A percentile compares a stretch with the other conserved stretches of the same genome.
phyloP scores from a whole-genome alignment of 2,888 invertebrate species.

The Luperina testacea region DNA sequence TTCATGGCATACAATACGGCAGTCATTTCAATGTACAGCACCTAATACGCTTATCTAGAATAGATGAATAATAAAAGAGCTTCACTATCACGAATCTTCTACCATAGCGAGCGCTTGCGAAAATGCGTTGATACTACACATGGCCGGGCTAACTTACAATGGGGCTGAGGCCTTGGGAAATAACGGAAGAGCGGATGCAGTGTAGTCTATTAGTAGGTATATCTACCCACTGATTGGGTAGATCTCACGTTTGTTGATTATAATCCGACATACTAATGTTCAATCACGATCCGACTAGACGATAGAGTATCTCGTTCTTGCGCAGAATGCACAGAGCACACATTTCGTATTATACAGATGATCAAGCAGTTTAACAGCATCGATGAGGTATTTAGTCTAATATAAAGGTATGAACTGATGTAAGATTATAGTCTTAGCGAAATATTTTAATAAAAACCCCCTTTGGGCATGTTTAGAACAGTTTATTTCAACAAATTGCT shows the following conservation, averaged over 20 bases:
- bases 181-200: conserved; percentile 27
- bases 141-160: background rate
- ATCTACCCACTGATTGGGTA: conserved; percentile 8
- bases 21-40: background rate
- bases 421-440: background rate
- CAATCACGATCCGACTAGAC: conserved; percentile 47
- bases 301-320: conserved; percentile 4
- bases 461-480: background rate
- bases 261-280: conserved; percentile 50
- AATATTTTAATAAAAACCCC: conserved; percentile 5
- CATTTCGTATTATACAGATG: conserved; percentile 24
- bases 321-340: background rate
- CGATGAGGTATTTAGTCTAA: background rate
- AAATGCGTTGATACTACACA: background rate
- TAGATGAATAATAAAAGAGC: background rate
- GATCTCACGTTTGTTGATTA: conserved; percentile 22
- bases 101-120: background rate
- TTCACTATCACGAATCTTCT: background rate
- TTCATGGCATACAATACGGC: background rate
- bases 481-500: conserved; percentile 78
- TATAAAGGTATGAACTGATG: background rate
- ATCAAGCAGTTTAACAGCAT: background rate
- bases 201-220: conserved; percentile 3
- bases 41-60: background rate
- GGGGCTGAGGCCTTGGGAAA: conserved; percentile 3